Percentiles rank a stretch among this genome's conserved stretches.
Conservation (phyloP, 2,113 vertebrate species). For the Aleadryas rufinucha region DNA sequence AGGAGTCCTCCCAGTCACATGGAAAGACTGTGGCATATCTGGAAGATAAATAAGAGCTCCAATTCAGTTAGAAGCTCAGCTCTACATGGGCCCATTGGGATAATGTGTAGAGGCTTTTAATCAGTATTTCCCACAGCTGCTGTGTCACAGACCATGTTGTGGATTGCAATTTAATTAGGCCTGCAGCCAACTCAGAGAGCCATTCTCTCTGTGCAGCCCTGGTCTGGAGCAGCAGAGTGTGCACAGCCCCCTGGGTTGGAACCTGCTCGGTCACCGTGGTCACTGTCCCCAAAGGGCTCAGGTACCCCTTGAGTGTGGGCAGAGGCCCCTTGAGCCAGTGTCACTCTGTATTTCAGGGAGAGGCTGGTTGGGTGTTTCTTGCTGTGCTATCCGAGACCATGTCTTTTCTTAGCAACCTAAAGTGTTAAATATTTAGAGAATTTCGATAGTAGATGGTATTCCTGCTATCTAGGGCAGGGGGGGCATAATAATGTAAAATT, state of each 20-base stretch:
- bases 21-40: background rate
- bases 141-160: background rate
- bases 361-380: background rate
- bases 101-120: background rate
- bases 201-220: background rate
- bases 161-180: background rate
- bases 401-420: background rate
- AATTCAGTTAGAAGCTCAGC: background rate
- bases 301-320: background rate
- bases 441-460: background rate
- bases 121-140: background rate
- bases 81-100: background rate
- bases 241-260: rapidly evolving
- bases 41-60: background rate
- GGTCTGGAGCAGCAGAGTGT: background rate
- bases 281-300: background rate
- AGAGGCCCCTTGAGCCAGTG: rapidly evolving
- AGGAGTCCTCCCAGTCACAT: background rate
- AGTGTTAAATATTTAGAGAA: background rate
- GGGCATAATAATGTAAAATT: background rate
- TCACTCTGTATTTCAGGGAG: background rate
- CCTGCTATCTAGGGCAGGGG: background rate
- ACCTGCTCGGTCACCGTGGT: rapidly evolving
- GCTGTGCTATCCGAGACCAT: background rate
- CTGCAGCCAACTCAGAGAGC: background rate